These are phyloP conservation scores for Pseudoips prasinana DNA, from an alignment of 2,888 invertebrate genomes.

Conservation along the genomic window DNA sequence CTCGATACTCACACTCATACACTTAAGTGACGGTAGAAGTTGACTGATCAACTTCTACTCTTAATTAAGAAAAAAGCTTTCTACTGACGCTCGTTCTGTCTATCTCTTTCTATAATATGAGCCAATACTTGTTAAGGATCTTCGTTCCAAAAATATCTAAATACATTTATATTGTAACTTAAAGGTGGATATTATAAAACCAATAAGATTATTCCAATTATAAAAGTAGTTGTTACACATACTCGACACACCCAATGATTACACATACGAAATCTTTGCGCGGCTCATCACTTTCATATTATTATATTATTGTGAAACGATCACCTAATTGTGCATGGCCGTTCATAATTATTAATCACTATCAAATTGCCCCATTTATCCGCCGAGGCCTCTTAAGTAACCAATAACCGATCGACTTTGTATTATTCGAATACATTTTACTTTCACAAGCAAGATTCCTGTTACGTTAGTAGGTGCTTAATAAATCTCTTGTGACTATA, in stretches of 20 bases:
- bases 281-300: slow-evolving; percentile 32
- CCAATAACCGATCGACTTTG: slow-evolving; percentile 20
- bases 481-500: slow-evolving; percentile 25
- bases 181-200: too few relatives aligned
- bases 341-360: slow-evolving; percentile 37
- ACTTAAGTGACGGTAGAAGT: too few relatives aligned
- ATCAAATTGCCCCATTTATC: slow-evolving; percentile 31
- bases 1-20: too few relatives aligned
- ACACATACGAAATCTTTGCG: slow-evolving; percentile 14
- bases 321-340: slow-evolving; percentile 28
- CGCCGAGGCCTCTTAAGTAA: slow-evolving; percentile 34
- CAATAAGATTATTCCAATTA: too few relatives aligned
- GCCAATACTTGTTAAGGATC: too few relatives aligned
- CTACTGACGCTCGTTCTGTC: too few relatives aligned
- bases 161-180: too few relatives aligned
- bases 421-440: slow-evolving; percentile 30
- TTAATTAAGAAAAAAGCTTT: too few relatives aligned
- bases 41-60: too few relatives aligned
- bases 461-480: slow-evolving; percentile 25
- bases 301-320: slow-evolving; percentile 27
- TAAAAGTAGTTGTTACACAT: slow-evolving; percentile 1
- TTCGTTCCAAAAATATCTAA: too few relatives aligned
- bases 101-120: too few relatives aligned
- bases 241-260: slow-evolving; percentile 16
- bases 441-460: slow-evolving; percentile 49